Evolutionary conservation across 1,140 invertebrate genomes (phyloP), one percentile per base, ranked within the genome.

Genomic region (Geopemphigus sp.): DNA sequence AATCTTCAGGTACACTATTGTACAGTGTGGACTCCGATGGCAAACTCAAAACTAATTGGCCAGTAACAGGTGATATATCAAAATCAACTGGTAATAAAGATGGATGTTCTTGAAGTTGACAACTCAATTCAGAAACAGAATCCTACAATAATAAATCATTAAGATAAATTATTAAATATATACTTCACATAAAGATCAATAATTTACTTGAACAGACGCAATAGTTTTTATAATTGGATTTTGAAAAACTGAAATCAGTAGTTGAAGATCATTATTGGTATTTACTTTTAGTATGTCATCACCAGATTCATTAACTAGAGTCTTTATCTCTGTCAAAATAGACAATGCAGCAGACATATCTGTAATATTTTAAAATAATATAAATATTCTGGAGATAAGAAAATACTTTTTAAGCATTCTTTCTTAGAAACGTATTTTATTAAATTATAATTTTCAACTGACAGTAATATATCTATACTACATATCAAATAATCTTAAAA

Each of bases 141-240:
- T 95, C 94, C 87, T 95, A 82, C 54, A 83, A 64, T 80, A 81
- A 64, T 39, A 24, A 50, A 73, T 68, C 39, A 68, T 26, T 59
- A 81, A 59, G 1, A 54, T 66, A 32, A 29, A 29, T 81, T 15
- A 39, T 47, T n/a, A 22, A 53, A 80, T 22, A 8, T 17, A 32
- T 45, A 45, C 15, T 26, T 29, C 8, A 50, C 10, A 50, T 5
- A 70, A 6, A 80, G 53, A 64, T 66, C 15, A 50, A 57, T 29
- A 26, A 50, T 84, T 84, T 83, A 89, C 89, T 84, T 90, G 94
- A 82, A 98, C 90, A 63, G 93, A 94, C n/a, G 95, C 91, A 83
- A 98, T 94, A 84, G 93, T 94, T 80, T 92, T 90, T 84, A 98
- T 93, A 54, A 98, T 92, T 12, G 96, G 96, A 88, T 95, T 96